Base-by-base conservation (phyloP, 2,888 invertebrate species). In the Meloe dianella region DNA sequence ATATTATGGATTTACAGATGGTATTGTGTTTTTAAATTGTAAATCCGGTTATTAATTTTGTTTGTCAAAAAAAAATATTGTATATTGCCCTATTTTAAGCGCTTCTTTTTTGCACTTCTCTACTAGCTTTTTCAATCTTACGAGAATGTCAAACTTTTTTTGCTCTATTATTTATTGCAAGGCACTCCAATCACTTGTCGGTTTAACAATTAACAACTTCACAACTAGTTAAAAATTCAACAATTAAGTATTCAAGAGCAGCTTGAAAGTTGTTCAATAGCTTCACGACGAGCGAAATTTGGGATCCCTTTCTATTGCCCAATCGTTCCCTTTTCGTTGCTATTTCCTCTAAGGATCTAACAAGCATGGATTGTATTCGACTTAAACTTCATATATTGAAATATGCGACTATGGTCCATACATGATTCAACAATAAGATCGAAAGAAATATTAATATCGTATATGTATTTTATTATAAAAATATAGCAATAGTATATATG, bases 141-240 rank as follows among this genome's bases (percentile, higher is more conserved):
- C 5, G 14, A 35, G 14, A 35, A 35, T 14, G 35, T 14, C 35
- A 35, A 14, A 3, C 1, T 35, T 35, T 32, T 41, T 41, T 41
- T 7, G 41, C 1, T 41, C 17, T 22, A 51, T 54, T 54, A 54
- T 54, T 54, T 47, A 47, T 47, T 24, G 3, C 24, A 22, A 24
- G 35, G 7, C 32, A 38, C 22, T 30, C 20, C 20, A 59, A 59
- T 59, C 22, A 59, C 35, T 20, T 38, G 38, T 14, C 59, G 38
- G 35, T 12, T 59, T 14, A 32, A 59, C 59, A 59, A 59, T 59
- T 32, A 30, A 38, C 14, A 24, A 20, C 17, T 59, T 59, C 20
- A 22, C 20, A 17, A 59, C 35, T 38, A 30, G 59, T 59, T 59
- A 59, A 59, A 59, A 59, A 59, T 59, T 59, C 59, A 59, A 35